Evolutionary conservation across 2,797 vertebrate species (phyloP), one percentile per base, ranked within the genome.

Genomic region (Channallabes apus): DNA sequence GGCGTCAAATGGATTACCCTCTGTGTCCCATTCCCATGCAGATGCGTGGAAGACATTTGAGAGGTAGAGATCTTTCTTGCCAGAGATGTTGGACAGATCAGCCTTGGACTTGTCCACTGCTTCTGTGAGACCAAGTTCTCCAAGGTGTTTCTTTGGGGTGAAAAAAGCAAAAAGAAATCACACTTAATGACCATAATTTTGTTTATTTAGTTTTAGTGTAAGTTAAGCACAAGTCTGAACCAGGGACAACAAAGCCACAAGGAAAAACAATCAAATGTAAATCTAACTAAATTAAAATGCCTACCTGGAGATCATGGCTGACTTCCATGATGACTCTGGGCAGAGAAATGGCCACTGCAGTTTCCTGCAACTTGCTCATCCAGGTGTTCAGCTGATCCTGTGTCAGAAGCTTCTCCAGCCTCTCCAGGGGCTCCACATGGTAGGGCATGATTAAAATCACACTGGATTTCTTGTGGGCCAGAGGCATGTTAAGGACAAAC

Each of bases 41-140:
- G 97, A 95, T 0, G 97, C 97, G 0, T 99, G 98, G 95, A 97
- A 97, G 77, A 99, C 93, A 0, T 95, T 97, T 68, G 97, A 94
- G 79, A 99, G 94, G 90, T 99, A 99, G 18, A 99, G 96, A 84
- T 99, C 97, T 90, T 99, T 99, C 94, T 99, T 99, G 82, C 98
- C 98, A 0, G 98, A 98, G 94, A 99, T 99, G 86, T 97, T 98
- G 0, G 98, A 99, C 68, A 99, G 85, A 89, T 99, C 98, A 0
- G 98, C 98, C 88, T 99, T 99, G 90, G 94, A 93, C 91, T 99
- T 99, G 93, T 99, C 97, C 15, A 98, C 95, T 41, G 97, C 98
- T 87, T 99, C 97, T 0, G 97, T 98, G 89, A 99, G 93, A 85
- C 98, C 98, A 2, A 99, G 95, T 12, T 96, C 96, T 38, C 94